Percentiles rank a stretch among this genome's conserved stretches.
Conservation (phyloP, 2,113 vertebrate genomes). For the Corythoichthys haematopterus region DNA sequence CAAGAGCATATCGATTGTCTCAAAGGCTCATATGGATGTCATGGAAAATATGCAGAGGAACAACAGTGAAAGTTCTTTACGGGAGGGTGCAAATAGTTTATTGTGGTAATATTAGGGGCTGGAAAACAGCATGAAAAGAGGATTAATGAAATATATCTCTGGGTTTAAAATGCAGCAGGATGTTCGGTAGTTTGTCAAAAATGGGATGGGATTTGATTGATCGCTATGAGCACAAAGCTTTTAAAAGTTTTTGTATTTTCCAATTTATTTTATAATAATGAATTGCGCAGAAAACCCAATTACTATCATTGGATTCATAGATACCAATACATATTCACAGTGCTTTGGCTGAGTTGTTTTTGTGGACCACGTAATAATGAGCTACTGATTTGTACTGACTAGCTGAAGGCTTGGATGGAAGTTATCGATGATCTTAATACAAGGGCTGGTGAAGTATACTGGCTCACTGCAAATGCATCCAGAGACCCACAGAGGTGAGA, state of each 20-base stretch:
- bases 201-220: neutral
- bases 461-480: neutral
- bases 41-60: conserved; percentile 36
- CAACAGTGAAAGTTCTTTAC: conserved; percentile 20
- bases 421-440: too few species aligned
- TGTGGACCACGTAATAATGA: too few species aligned
- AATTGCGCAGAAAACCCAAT: too few species aligned
- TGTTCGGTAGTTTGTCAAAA: neutral
- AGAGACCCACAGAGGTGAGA: neutral
- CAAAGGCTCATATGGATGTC: conserved; percentile 7
- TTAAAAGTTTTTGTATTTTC: too few species aligned
- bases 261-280: too few species aligned
- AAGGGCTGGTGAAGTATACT: neutral
- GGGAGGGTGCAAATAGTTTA: conserved; percentile 23
- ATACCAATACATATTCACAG: neutral
- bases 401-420: too few species aligned
- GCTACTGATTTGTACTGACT: too few species aligned
- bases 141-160: conserved; percentile 19
- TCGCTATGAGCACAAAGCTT: too few species aligned
- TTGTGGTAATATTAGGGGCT: conserved; percentile 14
- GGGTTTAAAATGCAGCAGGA: conserved; percentile 6
- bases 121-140: conserved; percentile 16
- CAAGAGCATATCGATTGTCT: conserved; percentile 29
- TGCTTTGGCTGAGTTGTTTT: too few species aligned
- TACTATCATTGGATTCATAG: neutral